Conservation (phyloP, 2,888 invertebrate species). For the Phengaris alcon region DNA sequence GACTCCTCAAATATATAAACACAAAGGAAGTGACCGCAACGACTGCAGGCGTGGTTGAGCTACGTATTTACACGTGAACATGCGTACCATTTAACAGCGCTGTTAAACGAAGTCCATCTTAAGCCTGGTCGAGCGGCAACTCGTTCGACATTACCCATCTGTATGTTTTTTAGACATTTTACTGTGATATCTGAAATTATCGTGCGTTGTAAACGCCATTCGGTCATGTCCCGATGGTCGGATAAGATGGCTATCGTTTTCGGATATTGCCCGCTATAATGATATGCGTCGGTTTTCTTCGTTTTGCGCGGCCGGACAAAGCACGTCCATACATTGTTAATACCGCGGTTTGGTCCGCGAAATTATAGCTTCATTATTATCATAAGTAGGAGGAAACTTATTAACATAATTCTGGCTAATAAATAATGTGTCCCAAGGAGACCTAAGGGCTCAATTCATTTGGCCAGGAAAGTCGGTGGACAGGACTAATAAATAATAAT, state of each 20-base stretch:
- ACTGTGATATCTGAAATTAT: conserved; percentile 43
- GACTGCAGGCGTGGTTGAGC: no score
- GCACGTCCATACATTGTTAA: conserved; percentile 53
- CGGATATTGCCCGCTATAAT: conserved; percentile 78
- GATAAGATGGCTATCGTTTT: conserved; percentile 76
- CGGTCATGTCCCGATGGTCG: conserved; percentile 65
- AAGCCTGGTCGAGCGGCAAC: no score
- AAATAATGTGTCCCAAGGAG: neutral
- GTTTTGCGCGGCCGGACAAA: conserved; percentile 44
- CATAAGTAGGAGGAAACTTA: conserved; percentile 14
- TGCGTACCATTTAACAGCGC: no score
- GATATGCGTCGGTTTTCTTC: conserved; percentile 66
- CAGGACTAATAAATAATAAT: neutral
- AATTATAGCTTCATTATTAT: conserved; percentile 19
- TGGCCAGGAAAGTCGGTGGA: neutral
- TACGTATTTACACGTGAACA: no score
- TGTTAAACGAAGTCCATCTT: no score
- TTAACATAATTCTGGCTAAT: conserved; percentile 15
- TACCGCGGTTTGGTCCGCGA: conserved; percentile 17
- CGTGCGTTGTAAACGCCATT: conserved; percentile 61
- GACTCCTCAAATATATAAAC: no score
- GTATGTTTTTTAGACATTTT: no score
- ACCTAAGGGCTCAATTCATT: neutral
- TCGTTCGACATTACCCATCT: no score
- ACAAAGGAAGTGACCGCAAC: no score